Conservation (phyloP, 2,113 vertebrate species). For the Pyrgilauda ruficollis region DNA sequence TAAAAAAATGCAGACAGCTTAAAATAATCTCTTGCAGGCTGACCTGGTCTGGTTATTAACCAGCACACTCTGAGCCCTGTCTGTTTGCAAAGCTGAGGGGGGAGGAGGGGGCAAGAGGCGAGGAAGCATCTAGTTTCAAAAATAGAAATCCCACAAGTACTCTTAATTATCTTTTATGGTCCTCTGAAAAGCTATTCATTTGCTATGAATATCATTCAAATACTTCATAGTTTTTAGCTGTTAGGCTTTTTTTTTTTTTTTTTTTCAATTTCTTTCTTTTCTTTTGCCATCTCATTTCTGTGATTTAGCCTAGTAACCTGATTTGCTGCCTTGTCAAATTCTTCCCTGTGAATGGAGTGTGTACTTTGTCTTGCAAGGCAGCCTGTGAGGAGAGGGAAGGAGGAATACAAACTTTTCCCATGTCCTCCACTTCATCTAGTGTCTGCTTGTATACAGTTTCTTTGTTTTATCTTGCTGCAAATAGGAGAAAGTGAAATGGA, state of each 20-base stretch:
- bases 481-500: neutral
- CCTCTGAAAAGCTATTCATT: neutral
- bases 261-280: neutral
- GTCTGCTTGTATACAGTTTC: neutral
- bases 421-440: neutral
- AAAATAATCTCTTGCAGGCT: slow-evolving; percentile 45
- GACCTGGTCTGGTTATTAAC: slow-evolving; percentile 33
- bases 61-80: neutral
- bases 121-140: neutral
- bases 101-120: neutral
- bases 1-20: slow-evolving; percentile 55
- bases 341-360: neutral
- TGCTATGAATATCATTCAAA: neutral
- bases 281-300: neutral
- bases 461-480: neutral
- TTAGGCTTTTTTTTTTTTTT: neutral
- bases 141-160: neutral
- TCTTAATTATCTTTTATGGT: neutral
- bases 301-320: neutral
- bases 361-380: neutral
- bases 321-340: neutral
- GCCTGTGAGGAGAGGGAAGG: neutral
- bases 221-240: neutral
- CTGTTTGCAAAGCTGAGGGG: neutral
- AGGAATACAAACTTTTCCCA: neutral